Base-by-base conservation (phyloP, 2,888 invertebrate species). In the Octodonta nipae region DNA sequence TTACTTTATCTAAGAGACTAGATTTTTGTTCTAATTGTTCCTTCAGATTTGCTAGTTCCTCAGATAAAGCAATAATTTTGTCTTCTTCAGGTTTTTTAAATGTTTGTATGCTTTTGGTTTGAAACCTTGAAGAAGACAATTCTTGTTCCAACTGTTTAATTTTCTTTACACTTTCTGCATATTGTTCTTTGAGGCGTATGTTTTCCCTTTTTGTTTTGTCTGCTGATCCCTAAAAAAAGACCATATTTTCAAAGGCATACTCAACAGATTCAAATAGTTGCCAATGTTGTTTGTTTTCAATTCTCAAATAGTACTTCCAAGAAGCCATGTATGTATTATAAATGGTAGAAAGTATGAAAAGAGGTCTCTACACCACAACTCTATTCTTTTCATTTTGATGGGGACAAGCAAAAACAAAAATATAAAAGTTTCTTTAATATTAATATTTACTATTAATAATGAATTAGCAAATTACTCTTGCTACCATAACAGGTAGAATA, bases 1-100 rank as follows among this genome's bases (percentile, higher is more conserved):
- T 78, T 1, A 77, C 74, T 54, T 71, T 75, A 41, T 71, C 69
- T 38, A 78, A 48, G 13, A 78, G 56, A 38, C 71, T 66, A 1
- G 68, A 65, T 50, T 78, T 78, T 28, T 73, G 69, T 14, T 57
- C 49, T 7, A 78, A 52, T 46, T 76, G 73, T 11, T 65, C 64
- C 45, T 64, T 70, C 5, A 76, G 60, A 22, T 61, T 51, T 10
- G 54, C 54, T 2, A 71, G 49, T 46, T 75, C 71, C 4, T 63
- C 61, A 3, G 47, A 38, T 27, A 52, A 22, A 7, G 38, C 36
- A 3, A 38, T 36, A 13, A 42, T 24, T 26, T 43, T 45, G 26
- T 47, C 46, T 14, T 46, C 36, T 28, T 38, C 41, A 5, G 39
- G 24, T 28, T 43, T 39, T 7, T 38, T 46, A 25, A 47, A 48